Evolutionary conservation across 2,888 invertebrate species (phyloP).

Genomic region (Oscheius sp.): DNA sequence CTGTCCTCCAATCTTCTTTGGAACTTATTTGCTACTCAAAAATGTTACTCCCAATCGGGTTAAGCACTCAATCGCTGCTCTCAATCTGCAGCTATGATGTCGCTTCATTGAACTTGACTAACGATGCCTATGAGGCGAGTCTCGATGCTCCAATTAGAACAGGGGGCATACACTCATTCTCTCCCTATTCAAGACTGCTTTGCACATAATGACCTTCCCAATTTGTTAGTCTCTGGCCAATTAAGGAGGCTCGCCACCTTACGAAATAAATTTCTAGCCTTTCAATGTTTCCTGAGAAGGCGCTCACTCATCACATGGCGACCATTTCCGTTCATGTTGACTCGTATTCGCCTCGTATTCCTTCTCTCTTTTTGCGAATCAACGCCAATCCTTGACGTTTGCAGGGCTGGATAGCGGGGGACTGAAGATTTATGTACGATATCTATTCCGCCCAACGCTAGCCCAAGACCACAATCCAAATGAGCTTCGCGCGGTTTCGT

Average conservation of each 20-base stretch:
- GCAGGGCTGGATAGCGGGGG: background rate
- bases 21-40: no score
- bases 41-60: no score
- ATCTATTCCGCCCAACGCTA: no score
- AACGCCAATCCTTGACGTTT: no score
- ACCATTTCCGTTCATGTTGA: slow-evolving; percentile 2
- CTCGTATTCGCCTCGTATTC: background rate
- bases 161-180: slow-evolving; percentile 4
- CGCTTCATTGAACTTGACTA: slow-evolving; percentile 3
- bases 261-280: no score
- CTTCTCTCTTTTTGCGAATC: background rate
- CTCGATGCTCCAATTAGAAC: slow-evolving; percentile 24
- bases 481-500: background rate
- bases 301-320: slow-evolving; percentile 10
- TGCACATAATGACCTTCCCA: slow-evolving; percentile 17
- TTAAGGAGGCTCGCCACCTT: no score
- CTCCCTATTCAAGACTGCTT: slow-evolving; percentile 20
- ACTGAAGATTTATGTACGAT: slow-evolving; percentile 4
- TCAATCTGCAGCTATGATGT: no score
- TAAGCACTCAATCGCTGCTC: no score
- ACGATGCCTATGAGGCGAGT: slow-evolving; percentile 25
- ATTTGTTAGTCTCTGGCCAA: slow-evolving; percentile 3
- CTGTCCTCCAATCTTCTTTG: no score
- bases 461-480: no score
- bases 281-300: no score